A percentile compares a stretch with the other conserved stretches of the same genome.
Conservation (phyloP, 2,888 invertebrate genomes). For the Drosophila barbarae region DNA sequence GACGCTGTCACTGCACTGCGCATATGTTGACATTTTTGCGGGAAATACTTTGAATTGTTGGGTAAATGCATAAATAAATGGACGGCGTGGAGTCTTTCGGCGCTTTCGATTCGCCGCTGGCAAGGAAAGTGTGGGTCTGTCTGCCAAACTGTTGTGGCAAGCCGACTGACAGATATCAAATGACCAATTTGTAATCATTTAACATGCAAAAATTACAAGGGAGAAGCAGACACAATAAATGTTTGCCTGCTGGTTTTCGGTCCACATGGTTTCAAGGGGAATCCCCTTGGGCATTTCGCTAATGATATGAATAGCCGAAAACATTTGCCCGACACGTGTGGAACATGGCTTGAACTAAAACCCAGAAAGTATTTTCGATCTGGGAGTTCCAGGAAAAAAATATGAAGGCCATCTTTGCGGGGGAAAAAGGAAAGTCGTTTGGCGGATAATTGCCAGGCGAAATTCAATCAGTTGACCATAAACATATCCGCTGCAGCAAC, state of each 20-base stretch:
- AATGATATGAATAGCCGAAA: conserved; percentile 41
- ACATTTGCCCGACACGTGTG: conserved; percentile 49
- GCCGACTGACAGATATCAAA: conserved; percentile 54
- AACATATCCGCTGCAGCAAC: conserved; percentile 55
- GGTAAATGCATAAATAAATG: conserved; percentile 60
- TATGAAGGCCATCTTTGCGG: conserved; percentile 20
- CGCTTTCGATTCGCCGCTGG: conserved; percentile 34
- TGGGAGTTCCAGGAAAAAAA: conserved; percentile 6
- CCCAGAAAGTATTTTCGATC: conserved; percentile 1
- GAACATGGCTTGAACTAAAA: not conserved
- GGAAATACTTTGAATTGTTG: conserved; percentile 66
- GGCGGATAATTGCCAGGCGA: conserved; percentile 26
- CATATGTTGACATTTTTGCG: conserved; percentile 69
- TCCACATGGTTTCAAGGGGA: conserved; percentile 18
- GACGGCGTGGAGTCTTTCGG: conserved; percentile 25
- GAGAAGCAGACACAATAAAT: conserved; percentile 21
- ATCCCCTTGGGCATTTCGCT: conserved; percentile 43
- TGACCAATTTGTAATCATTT: conserved; percentile 65
- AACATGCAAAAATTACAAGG: conserved; percentile 45
- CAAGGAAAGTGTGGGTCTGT: conserved; percentile 53
- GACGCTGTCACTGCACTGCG: conserved; percentile 61
- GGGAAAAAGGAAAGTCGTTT: conserved; percentile 38
- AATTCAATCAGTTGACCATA: conserved; percentile 53
- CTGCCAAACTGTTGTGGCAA: conserved; percentile 56
- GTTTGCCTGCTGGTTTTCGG: conserved; percentile 20